phyloP scores from a whole-genome alignment of 2,888 invertebrate genomes.

The Cybosia mesomella region DNA sequence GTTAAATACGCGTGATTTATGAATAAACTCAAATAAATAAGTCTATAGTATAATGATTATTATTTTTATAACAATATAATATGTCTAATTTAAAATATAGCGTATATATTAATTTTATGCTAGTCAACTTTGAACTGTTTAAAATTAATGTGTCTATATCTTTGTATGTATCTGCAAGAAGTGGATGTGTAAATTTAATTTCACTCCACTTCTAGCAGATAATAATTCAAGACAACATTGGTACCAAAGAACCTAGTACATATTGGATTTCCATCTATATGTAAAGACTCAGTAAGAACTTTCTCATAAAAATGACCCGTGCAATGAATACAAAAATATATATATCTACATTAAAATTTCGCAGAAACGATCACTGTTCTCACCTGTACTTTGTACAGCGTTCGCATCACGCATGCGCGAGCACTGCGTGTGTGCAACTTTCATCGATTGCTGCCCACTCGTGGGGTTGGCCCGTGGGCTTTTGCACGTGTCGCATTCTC shows the following conservation, averaged over 20 bases:
- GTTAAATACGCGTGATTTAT: too few species aligned
- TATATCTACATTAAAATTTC: background rate
- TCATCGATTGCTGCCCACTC: slow-evolving; percentile 76
- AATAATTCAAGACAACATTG: background rate
- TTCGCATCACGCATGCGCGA: slow-evolving; percentile 66
- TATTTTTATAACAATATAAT: too few species aligned
- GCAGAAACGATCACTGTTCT: slow-evolving; percentile 38
- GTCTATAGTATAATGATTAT: too few species aligned
- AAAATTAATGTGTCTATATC: too few species aligned
- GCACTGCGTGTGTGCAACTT: slow-evolving; percentile 65
- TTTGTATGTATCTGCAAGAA: too few species aligned
- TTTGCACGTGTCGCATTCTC: slow-evolving; percentile 63
- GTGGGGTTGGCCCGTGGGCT: slow-evolving; percentile 78
- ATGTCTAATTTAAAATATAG: too few species aligned
- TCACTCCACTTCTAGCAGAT: background rate
- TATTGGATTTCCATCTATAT: background rate
- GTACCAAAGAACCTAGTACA: background rate
- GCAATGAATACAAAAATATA: background rate
- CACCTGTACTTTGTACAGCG: slow-evolving; percentile 54
- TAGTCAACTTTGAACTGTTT: background rate
- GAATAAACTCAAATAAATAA: too few species aligned
- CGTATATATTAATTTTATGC: background rate
- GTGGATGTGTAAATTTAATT: too few species aligned
- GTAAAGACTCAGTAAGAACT: background rate
- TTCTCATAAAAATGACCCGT: background rate